Base-by-base conservation (phyloP, 2,888 invertebrate species). In the Actias luna region DNA sequence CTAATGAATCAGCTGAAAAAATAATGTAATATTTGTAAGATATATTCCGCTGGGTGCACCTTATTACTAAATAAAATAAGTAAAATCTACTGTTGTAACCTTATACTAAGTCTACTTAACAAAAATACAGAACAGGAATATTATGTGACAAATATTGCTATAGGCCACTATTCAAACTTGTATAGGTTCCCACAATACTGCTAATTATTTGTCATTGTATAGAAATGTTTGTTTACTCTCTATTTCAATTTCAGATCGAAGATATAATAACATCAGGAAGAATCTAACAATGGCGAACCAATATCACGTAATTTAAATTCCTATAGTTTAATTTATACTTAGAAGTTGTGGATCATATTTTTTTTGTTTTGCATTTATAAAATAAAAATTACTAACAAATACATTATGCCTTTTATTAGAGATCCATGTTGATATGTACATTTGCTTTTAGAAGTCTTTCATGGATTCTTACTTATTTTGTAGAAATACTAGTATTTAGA, bases 161-260 rank as follows among this genome's bases (percentile, higher is more conserved):
- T n/a, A n/a, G n/a, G n/a, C n/a, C n/a, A n/a, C n/a, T n/a, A n/a
- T n/a, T n/a, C n/a, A n/a, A n/a, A n/a, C n/a, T n/a, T n/a, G n/a
- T n/a, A n/a, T n/a, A n/a, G n/a, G n/a, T n/a, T n/a, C n/a, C n/a
- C n/a, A n/a, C n/a, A n/a, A n/a, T n/a, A n/a, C n/a, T n/a, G n/a
- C n/a, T n/a, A n/a, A n/a, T n/a, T n/a, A n/a, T n/a, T n/a, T n/a
- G n/a, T n/a, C n/a, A n/a, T n/a, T n/a, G n/a, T n/a, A n/a, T n/a
- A n/a, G n/a, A n/a, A 36, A 36, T 36, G 36, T 36, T 36, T 36
- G 2, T 16, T 10, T 10, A 35, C 14, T 14, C 1, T 18, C n/a
- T 42, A 18, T 42, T 42, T 18, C 2, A 18, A 57, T 85, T 85
- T 46, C 83, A 89, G 89, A 63, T 77, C 87, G 10, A 86, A 75